Conservation (phyloP, 64 coral and sea anemone genomes). For the Pachyseris speciosa region DNA sequence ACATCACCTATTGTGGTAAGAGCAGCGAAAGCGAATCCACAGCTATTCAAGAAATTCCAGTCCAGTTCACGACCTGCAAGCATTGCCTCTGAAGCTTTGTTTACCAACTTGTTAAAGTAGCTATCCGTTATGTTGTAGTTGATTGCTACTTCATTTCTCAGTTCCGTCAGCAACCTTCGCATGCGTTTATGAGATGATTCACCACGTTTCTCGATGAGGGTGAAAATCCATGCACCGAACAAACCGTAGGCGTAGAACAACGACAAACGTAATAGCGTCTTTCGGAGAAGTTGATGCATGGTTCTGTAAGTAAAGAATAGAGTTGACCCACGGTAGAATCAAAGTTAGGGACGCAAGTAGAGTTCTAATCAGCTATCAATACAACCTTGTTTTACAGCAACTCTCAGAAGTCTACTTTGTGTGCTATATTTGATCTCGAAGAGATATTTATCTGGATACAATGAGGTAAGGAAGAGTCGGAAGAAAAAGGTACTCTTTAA, state of each 20-base stretch:
- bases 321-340: too few relatives aligned
- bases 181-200: not conserved
- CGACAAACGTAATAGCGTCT: not conserved
- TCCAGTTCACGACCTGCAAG: not conserved
- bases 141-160: not conserved
- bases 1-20: not conserved
- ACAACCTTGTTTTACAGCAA: too few relatives aligned
- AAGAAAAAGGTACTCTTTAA: too few relatives aligned
- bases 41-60: not conserved
- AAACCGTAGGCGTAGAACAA: not conserved
- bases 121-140: conserved; percentile 36
- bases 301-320: too few relatives aligned
- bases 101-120: not conserved
- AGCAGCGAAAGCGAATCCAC: not conserved
- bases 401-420: too few relatives aligned
- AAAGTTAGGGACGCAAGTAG: too few relatives aligned
- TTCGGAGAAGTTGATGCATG: conserved; percentile 21
- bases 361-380: too few relatives aligned
- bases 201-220: not conserved
- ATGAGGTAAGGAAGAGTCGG: too few relatives aligned
- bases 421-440: too few relatives aligned
- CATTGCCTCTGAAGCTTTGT: not conserved
- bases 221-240: conserved; percentile 1
- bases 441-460: too few relatives aligned
- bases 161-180: not conserved